phyloP scores from a whole-genome alignment of 2,888 invertebrate species.

The Pediacus dermestoides region DNA sequence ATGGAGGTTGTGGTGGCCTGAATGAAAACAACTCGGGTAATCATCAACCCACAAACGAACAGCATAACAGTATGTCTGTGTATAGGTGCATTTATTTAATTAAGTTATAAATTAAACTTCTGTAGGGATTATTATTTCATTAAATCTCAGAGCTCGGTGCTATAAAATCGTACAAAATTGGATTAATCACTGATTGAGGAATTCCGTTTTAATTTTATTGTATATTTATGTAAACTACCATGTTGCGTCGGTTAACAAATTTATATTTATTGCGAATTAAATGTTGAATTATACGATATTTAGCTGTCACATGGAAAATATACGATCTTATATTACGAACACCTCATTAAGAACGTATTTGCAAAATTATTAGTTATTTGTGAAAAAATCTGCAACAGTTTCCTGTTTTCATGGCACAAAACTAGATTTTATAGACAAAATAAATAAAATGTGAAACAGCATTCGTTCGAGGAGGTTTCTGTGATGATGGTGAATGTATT shows the following conservation, averaged over 20 bases:
- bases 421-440: constrained; percentile 5
- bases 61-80: too few relatives aligned
- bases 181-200: not conserved
- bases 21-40: too few relatives aligned
- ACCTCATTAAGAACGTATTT: constrained; percentile 30
- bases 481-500: too few relatives aligned
- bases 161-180: too few relatives aligned
- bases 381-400: constrained; percentile 24
- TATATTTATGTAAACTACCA: constrained; percentile 9
- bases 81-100: too few relatives aligned
- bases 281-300: constrained; percentile 20
- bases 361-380: constrained; percentile 29
- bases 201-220: constrained; percentile 4
- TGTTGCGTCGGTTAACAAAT: constrained; percentile 5
- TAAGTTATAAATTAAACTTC: too few relatives aligned
- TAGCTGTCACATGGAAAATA: constrained; percentile 31
- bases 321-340: constrained; percentile 29
- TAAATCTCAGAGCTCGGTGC: too few relatives aligned
- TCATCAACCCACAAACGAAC: too few relatives aligned
- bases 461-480: too few relatives aligned
- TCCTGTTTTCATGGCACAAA: constrained; percentile 27
- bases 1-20: too few relatives aligned
- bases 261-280: constrained; percentile 13
- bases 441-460: too few relatives aligned
- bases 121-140: too few relatives aligned